Evolutionary conservation across 2,888 invertebrate species (phyloP).

Genomic region (Drosophila kokeensis): DNA sequence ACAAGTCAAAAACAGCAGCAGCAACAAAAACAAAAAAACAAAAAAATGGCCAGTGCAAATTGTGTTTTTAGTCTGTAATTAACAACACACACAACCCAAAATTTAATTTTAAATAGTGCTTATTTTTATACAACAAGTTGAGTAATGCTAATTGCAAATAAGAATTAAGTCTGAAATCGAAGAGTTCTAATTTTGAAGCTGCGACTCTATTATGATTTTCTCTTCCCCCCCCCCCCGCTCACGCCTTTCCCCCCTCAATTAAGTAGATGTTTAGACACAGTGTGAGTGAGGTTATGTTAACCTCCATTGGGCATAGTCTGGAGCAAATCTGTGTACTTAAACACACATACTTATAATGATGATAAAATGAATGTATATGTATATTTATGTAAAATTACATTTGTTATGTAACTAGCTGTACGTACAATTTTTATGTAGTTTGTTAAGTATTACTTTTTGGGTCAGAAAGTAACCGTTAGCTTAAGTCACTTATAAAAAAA

Average conservation of each 20-base stretch:
- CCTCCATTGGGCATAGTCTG: slow-evolving; percentile 37
- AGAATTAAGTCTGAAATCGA: slow-evolving; percentile 2
- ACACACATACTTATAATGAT: background rate
- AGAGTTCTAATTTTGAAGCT: background rate
- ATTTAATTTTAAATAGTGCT: background rate
- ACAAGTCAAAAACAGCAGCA: background rate
- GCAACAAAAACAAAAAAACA: background rate
- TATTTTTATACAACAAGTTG: slow-evolving; percentile 1
- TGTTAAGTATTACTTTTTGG: slow-evolving; percentile 54
- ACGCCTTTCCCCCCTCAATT: background rate
- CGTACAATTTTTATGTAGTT: slow-evolving; percentile 71
- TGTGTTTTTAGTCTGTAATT: slow-evolving; percentile 29
- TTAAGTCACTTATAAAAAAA: slow-evolving; percentile 33
- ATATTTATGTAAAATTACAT: slow-evolving; percentile 24
- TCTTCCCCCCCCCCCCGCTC: too few relatives aligned
- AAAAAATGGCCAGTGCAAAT: slow-evolving; percentile 24
- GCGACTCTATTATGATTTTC: background rate
- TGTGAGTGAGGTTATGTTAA: slow-evolving; percentile 77
- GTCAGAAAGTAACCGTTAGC: slow-evolving; percentile 55
- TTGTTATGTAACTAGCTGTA: slow-evolving; percentile 65
- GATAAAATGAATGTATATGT: slow-evolving; percentile 4
- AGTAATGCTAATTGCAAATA: slow-evolving; percentile 1
- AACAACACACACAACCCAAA: background rate
- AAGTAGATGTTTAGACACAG: slow-evolving; percentile 22
- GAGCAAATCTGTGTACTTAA: slow-evolving; percentile 34